phyloP scores from a whole-genome alignment of 2,888 invertebrate species.

The Gibbula magus region DNA sequence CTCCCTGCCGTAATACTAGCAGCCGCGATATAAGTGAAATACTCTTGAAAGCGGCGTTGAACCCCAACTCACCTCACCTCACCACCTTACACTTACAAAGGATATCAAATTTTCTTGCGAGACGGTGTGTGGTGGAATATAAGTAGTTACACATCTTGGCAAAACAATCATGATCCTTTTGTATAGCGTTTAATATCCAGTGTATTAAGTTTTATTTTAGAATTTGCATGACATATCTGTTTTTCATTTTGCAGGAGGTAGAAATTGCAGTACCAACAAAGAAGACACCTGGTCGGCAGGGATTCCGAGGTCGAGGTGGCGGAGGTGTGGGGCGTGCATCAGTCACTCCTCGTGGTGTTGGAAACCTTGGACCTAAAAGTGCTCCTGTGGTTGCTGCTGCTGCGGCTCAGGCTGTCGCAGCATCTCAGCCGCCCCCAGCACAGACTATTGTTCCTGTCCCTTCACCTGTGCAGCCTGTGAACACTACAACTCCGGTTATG shows the following conservation, averaged over 20 bases:
- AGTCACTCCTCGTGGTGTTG: conserved; percentile 10
- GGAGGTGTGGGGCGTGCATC: neutral
- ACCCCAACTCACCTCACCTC: too few relatives aligned
- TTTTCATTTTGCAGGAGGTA: conserved; percentile 65
- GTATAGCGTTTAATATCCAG: too few relatives aligned
- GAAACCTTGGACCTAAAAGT: conserved; percentile 5
- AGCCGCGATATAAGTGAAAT: too few relatives aligned
- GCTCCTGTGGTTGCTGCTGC: conserved; percentile 17
- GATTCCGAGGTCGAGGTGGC: conserved; percentile 23
- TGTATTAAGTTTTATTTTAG: too few relatives aligned
- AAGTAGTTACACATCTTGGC: too few relatives aligned
- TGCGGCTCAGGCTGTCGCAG: conserved; percentile 13
- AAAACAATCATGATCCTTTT: too few relatives aligned
- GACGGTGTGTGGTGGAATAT: too few relatives aligned
- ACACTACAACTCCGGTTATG: conserved; percentile 23
- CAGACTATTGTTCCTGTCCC: neutral
- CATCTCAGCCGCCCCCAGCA: neutral
- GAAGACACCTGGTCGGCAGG: conserved; percentile 38
- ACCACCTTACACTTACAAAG: too few relatives aligned
- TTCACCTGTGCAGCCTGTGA: neutral
- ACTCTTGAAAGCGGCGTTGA: too few relatives aligned
- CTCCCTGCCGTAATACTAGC: too few relatives aligned
- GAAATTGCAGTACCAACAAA: conserved; percentile 72
- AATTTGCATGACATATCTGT: too few relatives aligned
- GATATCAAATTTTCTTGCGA: too few relatives aligned